Percentiles rank a stretch among this genome's conserved stretches.
phyloP scores from a whole-genome alignment of 2,888 invertebrate species.

The Fragum fragum region DNA sequence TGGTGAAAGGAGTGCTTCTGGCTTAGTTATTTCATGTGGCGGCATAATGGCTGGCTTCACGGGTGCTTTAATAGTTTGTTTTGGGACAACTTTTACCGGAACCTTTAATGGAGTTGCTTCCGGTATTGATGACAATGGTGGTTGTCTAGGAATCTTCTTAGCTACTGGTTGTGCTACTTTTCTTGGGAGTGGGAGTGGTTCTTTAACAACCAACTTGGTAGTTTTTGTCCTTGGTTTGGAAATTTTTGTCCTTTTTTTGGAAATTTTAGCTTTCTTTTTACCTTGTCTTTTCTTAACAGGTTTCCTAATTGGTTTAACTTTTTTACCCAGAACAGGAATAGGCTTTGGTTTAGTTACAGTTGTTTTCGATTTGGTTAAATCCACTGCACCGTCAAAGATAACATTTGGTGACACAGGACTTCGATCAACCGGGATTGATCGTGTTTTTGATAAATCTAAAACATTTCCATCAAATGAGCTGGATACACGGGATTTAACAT shows the following conservation, averaged over 20 bases:
- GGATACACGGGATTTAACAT: not conserved
- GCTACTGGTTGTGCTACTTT: not conserved
- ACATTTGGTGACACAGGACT: not conserved
- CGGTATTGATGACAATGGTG: not conserved
- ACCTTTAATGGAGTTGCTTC: not conserved
- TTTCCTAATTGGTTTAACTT: not conserved
- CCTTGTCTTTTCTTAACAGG: not conserved
- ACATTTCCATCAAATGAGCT: not conserved
- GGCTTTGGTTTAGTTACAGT: not conserved
- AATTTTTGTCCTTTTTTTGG: no score
- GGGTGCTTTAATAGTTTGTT: not conserved
- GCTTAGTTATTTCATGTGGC: not conserved
- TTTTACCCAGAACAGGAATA: not conserved
- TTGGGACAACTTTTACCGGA: not conserved
- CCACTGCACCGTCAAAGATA: not conserved
- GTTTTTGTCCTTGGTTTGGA: not conserved
- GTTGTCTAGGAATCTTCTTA: not conserved
- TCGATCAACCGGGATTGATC: not conserved
- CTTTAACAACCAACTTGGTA: not conserved
- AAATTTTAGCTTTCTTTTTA: not conserved
- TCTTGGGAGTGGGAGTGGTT: not conserved
- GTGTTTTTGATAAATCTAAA: constrained; percentile 6
- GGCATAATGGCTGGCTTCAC: not conserved
- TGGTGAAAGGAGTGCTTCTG: not conserved
- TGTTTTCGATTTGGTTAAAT: not conserved